These are phyloP conservation scores for Drosophila sordidula DNA, from an alignment of 2,888 invertebrate genomes.

Conservation along the genomic window DNA sequence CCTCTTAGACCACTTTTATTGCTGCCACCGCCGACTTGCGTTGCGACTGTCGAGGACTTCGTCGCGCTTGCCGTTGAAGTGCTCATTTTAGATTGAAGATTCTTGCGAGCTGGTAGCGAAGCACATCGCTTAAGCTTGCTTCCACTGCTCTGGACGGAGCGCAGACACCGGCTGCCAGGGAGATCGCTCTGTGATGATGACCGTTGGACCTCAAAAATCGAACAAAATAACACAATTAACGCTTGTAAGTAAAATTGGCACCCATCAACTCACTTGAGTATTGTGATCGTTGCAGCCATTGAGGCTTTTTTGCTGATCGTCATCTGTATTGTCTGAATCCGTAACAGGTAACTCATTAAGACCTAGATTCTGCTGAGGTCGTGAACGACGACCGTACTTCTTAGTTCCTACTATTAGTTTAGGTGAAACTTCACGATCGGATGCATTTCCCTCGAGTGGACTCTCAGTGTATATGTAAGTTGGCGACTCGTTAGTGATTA, in stretches of 20 bases:
- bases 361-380: constrained; percentile 86
- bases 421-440: constrained; percentile 90
- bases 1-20: constrained; percentile 50
- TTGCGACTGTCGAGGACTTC: constrained; percentile 40
- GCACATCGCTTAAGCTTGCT: constrained; percentile 87
- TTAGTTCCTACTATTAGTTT: constrained; percentile 90
- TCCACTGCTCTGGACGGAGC: constrained; percentile 78
- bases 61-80: constrained; percentile 28
- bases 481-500: constrained; percentile 73
- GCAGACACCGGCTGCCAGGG: constrained; percentile 85
- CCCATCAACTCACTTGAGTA: constrained; percentile 38
- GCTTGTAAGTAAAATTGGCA: not conserved
- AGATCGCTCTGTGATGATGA: constrained; percentile 87
- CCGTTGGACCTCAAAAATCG: constrained; percentile 85
- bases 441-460: constrained; percentile 85
- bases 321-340: constrained; percentile 84
- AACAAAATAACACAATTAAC: not conserved
- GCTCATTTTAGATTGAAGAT: constrained; percentile 61
- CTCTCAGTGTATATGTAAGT: constrained; percentile 65
- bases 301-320: constrained; percentile 69
- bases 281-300: constrained; percentile 64
- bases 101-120: constrained; percentile 86
- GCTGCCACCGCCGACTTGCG: constrained; percentile 25
- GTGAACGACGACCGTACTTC: constrained; percentile 90
- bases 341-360: constrained; percentile 62